These are phyloP conservation scores for Hormaphis cornu DNA, from an alignment of 1,140 invertebrate species.

Conservation along the genomic window DNA sequence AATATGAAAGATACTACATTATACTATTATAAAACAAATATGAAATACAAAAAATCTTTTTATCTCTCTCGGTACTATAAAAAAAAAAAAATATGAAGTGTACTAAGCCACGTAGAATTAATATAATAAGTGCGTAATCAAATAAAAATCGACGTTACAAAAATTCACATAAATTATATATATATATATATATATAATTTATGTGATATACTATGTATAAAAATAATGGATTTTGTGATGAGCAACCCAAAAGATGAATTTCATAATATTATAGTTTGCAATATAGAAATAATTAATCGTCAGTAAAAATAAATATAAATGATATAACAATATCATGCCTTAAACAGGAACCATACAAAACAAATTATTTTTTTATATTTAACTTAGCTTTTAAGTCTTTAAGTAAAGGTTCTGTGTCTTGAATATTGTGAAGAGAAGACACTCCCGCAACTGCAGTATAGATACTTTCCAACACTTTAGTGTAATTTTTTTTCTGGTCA, in stretches of 20 bases:
- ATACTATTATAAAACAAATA: not conserved
- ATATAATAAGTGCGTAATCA: not conserved
- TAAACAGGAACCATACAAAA: not conserved
- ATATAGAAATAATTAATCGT: not conserved
- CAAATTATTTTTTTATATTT: not conserved
- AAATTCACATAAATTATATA: too few species aligned
- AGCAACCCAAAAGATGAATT: not conserved
- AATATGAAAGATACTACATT: too few species aligned
- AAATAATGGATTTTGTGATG: too few species aligned
- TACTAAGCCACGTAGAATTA: too few species aligned
- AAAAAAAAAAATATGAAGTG: not conserved
- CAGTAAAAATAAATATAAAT: not conserved
- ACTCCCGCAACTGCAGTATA: not conserved
- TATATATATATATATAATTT: too few species aligned
- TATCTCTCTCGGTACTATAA: not conserved
- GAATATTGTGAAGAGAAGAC: slow-evolving; percentile 7
- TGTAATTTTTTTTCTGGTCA: not conserved
- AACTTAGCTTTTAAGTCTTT: slow-evolving; percentile 17
- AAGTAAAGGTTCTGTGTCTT: not conserved
- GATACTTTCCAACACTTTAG: not conserved
- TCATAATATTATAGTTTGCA: not conserved
- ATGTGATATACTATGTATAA: too few species aligned
- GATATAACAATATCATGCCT: not conserved
- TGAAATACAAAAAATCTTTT: not conserved
- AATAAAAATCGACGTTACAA: not conserved